phyloP scores from a whole-genome alignment of 1,140 invertebrate genomes.

The Brachionus rubens region DNA sequence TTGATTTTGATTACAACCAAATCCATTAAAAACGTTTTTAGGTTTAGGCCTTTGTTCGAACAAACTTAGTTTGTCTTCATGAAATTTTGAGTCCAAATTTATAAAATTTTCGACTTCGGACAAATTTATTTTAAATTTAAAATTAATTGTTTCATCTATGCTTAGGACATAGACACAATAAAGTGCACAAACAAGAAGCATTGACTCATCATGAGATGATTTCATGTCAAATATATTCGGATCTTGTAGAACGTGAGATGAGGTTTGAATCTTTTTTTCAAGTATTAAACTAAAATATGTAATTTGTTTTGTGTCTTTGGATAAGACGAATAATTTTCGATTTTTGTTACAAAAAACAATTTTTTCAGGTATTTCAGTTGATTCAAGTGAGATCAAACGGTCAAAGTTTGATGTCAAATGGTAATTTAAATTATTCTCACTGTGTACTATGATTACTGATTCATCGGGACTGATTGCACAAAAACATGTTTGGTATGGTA shows the following conservation, averaged over 20 bases:
- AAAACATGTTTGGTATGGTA: slow-evolving; percentile 28
- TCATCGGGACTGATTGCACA: slow-evolving; percentile 35
- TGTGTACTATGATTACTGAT: slow-evolving; percentile 27
- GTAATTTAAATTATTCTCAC: slow-evolving; percentile 16
- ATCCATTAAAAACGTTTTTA: slow-evolving; percentile 22
- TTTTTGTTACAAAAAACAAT: slow-evolving; percentile 33
- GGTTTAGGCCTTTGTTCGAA: not conserved
- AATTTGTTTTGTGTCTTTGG: slow-evolving; percentile 38
- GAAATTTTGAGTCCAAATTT: not conserved
- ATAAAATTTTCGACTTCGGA: not conserved
- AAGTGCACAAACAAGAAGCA: slow-evolving; percentile 17
- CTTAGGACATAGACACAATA: slow-evolving; percentile 4
- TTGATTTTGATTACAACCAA: slow-evolving; percentile 6
- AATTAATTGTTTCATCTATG: not conserved
- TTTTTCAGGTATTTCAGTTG: slow-evolving; percentile 39
- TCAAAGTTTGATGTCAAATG: slow-evolving; percentile 1
- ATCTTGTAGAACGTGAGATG: slow-evolving; percentile 28
- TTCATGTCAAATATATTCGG: slow-evolving; percentile 27
- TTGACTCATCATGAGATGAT: not conserved
- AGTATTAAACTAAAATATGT: not conserved
- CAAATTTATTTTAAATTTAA: slow-evolving; percentile 31
- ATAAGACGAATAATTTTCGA: slow-evolving; percentile 9
- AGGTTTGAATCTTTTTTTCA: slow-evolving; percentile 31
- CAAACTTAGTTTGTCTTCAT: not conserved
- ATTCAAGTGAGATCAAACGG: slow-evolving; percentile 12